Conservation (phyloP, 2,113 vertebrate genomes). For the Morphnarchus princeps region DNA sequence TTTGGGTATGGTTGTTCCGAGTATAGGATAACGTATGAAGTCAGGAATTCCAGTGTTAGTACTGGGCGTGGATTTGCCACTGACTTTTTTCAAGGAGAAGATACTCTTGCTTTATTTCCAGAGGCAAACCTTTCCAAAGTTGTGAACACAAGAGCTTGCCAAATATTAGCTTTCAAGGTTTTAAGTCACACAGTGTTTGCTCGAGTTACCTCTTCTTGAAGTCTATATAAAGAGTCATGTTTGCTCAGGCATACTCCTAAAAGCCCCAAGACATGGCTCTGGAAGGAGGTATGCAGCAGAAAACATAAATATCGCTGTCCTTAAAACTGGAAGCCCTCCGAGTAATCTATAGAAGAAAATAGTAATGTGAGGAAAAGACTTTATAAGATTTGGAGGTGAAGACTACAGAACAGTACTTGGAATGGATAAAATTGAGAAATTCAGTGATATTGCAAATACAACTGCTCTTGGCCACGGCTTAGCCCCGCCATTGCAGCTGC, state of each 20-base stretch:
- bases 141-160: conserved; percentile 64
- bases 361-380: not conserved
- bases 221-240: conserved; percentile 63
- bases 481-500: not conserved
- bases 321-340: not conserved
- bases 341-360: conserved; percentile 9
- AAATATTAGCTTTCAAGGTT: conserved; percentile 77
- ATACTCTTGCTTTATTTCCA: conserved; percentile 66
- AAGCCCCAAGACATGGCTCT: conserved; percentile 35
- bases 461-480: not conserved
- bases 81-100: conserved; percentile 28
- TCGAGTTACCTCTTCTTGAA: conserved; percentile 56
- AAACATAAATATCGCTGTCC: conserved; percentile 61
- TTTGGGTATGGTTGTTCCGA: conserved; percentile 1
- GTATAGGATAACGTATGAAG: not conserved
- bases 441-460: not conserved
- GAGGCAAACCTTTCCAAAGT: conserved; percentile 67
- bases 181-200: conserved; percentile 59
- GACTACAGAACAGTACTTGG: not conserved
- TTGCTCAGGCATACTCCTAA: conserved; percentile 62
- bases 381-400: not conserved
- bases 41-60: conserved; percentile 14
- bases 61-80: not conserved
- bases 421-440: not conserved
- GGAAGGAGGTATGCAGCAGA: conserved; percentile 50